These are phyloP conservation scores for Hemiprocne comata DNA, from an alignment of 2,113 vertebrate species.

Conservation along the genomic window DNA sequence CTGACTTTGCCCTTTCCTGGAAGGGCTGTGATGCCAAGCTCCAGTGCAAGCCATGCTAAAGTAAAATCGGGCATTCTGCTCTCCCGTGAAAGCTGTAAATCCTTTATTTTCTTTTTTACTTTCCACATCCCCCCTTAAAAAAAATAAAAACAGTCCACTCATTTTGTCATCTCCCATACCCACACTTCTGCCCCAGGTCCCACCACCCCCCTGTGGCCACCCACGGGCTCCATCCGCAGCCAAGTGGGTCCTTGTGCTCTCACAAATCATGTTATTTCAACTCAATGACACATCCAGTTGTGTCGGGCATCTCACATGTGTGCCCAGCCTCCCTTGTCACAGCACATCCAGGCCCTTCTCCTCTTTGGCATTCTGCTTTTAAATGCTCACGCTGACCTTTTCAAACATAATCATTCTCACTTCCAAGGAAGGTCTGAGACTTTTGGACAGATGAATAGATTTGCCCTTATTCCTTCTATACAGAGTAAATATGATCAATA, in stretches of 20 bases:
- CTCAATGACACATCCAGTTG: neutral
- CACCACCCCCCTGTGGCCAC: accelerated
- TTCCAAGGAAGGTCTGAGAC: neutral
- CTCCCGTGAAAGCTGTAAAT: neutral
- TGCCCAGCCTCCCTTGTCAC: neutral
- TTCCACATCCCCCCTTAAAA: neutral
- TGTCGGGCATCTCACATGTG: accelerated
- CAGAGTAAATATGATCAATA: neutral
- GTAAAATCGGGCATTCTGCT: neutral
- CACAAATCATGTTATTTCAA: neutral
- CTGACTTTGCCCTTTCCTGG: neutral
- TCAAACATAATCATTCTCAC: conserved; percentile 7
- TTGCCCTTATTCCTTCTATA: neutral
- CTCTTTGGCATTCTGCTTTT: neutral
- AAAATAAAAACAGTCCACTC: too few species aligned
- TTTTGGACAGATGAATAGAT: neutral
- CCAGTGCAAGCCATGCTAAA: neutral
- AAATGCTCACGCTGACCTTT: neutral
- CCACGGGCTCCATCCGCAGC: neutral
- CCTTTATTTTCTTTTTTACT: neutral
- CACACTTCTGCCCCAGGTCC: neutral
- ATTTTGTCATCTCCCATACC: too few species aligned
- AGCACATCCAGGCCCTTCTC: accelerated
- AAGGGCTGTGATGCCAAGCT: neutral
- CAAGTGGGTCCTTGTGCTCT: neutral